Evolutionary conservation across 2,888 invertebrate species (phyloP).

Genomic region (Leucophora obtusa): DNA sequence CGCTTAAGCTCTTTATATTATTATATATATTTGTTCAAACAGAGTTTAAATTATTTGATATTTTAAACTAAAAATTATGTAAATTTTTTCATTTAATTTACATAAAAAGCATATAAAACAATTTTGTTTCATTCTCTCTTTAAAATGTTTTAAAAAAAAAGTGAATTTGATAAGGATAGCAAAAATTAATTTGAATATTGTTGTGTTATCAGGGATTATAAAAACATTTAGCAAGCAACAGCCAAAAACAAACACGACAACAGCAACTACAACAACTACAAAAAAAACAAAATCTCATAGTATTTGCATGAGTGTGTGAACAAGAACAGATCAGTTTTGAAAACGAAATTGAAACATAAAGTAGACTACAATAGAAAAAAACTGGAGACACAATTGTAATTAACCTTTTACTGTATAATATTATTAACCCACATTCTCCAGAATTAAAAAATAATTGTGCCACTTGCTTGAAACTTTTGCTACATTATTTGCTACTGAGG

Average conservation of each 20-base stretch:
- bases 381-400: neutral
- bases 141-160: neutral
- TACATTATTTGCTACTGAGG: no score
- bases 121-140: neutral
- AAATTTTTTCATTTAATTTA: neutral
- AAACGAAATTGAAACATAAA: neutral
- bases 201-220: conserved; percentile 50
- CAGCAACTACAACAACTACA: conserved; percentile 6
- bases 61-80: neutral
- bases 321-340: neutral
- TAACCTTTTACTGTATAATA: neutral
- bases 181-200: neutral
- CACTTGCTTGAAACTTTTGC: no score
- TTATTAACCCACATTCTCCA: no score
- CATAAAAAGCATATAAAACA: neutral
- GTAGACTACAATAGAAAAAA: neutral
- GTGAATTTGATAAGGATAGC: neutral
- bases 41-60: neutral
- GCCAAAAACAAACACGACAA: conserved; percentile 15
- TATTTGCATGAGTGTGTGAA: neutral
- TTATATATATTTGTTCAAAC: no score
- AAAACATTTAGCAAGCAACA: conserved; percentile 26
- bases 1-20: no score
- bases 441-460: no score
- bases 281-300: neutral